Base-by-base conservation (phyloP, 2,888 invertebrate genomes). In the Lithophane socia region DNA sequence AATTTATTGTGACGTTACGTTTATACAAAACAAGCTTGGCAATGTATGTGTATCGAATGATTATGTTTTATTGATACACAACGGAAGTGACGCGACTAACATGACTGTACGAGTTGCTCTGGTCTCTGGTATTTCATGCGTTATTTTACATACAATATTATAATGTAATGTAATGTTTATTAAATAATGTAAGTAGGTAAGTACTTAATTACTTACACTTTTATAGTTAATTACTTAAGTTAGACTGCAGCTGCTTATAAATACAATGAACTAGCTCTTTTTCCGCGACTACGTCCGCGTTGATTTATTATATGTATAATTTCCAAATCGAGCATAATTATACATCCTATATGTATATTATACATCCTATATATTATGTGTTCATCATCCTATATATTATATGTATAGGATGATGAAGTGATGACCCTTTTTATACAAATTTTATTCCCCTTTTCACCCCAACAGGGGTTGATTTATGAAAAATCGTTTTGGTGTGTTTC, bases 21-120 rank as follows among this genome's bases (percentile, higher is more conserved):
- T 42, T 10, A 75, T 21, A 56, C 54, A 47, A 79, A n/a, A 44
- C 10, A 29, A n/a, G 29, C 42, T 52, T 13, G 29, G 42, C 74
- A 18, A 44, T 49, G 12, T 18, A 1, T 18, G 21, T 63, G 4
- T n/a, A 9, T 24, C 3, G 3, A 47, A 54, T 54, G 12, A 60
- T 65, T 18, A 8, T n/a, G 52, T 78, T 77, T 52, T 61, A 54
- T 52, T 66, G 47, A 42, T 24, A 54, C 18, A 49, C 29, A 52
- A 49, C 29, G 42, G 13, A 44, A 47, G 2, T 76, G 37, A 77
- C 47, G 16, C 24, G 54, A 63, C 2, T 5, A 61, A 29, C 29
- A 75, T 44, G 3, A 3, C 3, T 37, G 49, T 37, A 42, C 37
- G 24, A 52, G 4, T 75, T 47, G n/a, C 29, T 61, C 29, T 29